These are phyloP conservation scores for Hypotaenidia okinawae DNA, from an alignment of 2,797 vertebrate genomes.

Conservation along the genomic window DNA sequence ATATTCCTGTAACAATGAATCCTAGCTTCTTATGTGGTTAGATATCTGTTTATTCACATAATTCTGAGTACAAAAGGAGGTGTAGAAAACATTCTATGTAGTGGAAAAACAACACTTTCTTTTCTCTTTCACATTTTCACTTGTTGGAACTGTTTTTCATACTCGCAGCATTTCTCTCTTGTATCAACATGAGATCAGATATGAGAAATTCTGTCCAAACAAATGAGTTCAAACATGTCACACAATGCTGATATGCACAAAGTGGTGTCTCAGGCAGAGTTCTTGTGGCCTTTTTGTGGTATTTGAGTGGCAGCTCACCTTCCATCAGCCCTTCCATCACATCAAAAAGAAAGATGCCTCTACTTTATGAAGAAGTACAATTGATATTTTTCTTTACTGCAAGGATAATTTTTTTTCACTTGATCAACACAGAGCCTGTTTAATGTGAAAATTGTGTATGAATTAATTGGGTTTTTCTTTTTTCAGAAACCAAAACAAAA, in stretches of 20 bases:
- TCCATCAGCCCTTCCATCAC: not conserved
- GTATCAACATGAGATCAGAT: not conserved
- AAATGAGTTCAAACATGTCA: not conserved
- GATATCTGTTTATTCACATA: constrained; percentile 8
- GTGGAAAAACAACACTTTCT: not conserved
- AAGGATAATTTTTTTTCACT: not conserved
- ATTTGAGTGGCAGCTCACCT: not conserved
- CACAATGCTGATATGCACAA: rapidly evolving
- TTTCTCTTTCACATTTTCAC: not conserved
- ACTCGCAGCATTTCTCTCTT: not conserved
- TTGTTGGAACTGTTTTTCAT: not conserved
- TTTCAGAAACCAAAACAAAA: constrained; percentile 93
- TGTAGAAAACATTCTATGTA: not conserved
- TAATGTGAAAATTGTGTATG: not conserved
- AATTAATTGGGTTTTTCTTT: not conserved
- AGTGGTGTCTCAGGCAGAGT: not conserved
- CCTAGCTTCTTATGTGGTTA: not conserved
- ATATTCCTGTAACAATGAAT: constrained; percentile 58
- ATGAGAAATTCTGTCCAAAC: not conserved
- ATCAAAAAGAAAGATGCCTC: not conserved
- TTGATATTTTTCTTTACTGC: not conserved
- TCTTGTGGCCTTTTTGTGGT: not conserved
- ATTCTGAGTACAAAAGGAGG: constrained; percentile 17
- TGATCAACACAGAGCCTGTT: not conserved
- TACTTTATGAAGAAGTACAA: not conserved